phyloP scores from a whole-genome alignment of 2,113 vertebrate species.

The Elgaria multicarinata region DNA sequence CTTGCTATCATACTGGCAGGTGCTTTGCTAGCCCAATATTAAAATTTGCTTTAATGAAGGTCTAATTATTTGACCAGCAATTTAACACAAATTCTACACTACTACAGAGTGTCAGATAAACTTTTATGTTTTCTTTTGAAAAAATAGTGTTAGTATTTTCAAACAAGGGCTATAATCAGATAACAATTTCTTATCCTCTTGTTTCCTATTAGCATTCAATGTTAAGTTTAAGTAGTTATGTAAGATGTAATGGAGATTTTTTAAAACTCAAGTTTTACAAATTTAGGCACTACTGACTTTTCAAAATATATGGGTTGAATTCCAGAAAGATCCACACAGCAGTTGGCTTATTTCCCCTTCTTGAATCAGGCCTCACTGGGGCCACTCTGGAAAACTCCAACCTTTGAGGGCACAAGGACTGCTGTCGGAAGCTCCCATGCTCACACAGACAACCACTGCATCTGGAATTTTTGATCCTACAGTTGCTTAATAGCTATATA shows the following conservation, averaged over 20 bases:
- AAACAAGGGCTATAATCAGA: background rate
- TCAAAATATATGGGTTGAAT: no score
- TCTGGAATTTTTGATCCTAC: background rate
- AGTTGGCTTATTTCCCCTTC: background rate
- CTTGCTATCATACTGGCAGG: no score
- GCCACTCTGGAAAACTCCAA: background rate
- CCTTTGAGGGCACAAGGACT: background rate
- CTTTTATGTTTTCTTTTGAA: conserved; percentile 6
- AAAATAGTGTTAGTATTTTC: background rate
- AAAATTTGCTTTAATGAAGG: background rate
- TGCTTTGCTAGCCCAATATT: conserved; percentile 7
- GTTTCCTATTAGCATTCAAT: background rate
- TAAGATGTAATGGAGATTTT: background rate
- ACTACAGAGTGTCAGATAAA: conserved; percentile 47
- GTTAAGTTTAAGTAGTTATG: background rate
- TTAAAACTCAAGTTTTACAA: background rate
- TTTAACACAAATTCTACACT: conserved; percentile 44
- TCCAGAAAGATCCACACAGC: background rate
- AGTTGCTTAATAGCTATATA: conserved; percentile 18
- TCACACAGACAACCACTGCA: background rate
- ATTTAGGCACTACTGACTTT: background rate
- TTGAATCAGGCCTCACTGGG: background rate
- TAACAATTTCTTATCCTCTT: background rate
- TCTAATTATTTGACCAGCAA: conserved; percentile 9
- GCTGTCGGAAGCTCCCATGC: background rate